Percentiles rank a stretch among this genome's conserved stretches.
These are phyloP conservation scores for Acrossocheilus wenchowensis DNA, from an alignment of 2,797 vertebrate genomes.

Conservation along the genomic window DNA sequence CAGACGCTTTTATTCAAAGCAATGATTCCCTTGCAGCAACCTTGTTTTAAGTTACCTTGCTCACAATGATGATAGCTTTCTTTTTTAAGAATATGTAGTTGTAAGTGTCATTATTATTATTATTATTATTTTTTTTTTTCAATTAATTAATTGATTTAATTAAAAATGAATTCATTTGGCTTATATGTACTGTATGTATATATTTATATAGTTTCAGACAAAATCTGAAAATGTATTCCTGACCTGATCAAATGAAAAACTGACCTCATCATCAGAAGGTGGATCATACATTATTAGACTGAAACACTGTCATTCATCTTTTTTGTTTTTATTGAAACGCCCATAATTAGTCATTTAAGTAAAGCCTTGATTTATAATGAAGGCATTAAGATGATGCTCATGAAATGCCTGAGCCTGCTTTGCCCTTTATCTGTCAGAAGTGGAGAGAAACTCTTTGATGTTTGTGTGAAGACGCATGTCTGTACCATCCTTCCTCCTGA, in stretches of 20 bases:
- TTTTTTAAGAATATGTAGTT: background rate
- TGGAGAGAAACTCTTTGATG: conserved; percentile 42
- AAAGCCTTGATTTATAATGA: background rate
- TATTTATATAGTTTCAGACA: background rate
- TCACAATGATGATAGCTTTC: background rate
- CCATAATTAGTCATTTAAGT: background rate
- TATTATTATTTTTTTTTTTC: too few relatives aligned
- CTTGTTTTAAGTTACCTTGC: background rate
- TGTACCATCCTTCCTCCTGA: background rate
- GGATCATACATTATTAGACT: background rate
- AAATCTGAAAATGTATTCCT: background rate
- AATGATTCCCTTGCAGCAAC: background rate
- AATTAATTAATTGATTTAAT: too few relatives aligned
- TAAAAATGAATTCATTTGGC: too few relatives aligned
- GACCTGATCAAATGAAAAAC: background rate
- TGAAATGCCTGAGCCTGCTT: conserved; percentile 20
- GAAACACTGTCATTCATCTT: background rate
- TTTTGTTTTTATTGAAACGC: background rate
- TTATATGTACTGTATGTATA: too few relatives aligned
- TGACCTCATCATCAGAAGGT: background rate
- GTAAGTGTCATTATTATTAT: background rate
- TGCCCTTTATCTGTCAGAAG: conserved; percentile 22
- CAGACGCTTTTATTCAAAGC: background rate
- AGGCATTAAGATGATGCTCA: conserved; percentile 17
- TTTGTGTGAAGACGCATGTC: background rate